These are phyloP conservation scores for Blennius ocellaris DNA, from an alignment of 2,113 vertebrate genomes.

Conservation along the genomic window DNA sequence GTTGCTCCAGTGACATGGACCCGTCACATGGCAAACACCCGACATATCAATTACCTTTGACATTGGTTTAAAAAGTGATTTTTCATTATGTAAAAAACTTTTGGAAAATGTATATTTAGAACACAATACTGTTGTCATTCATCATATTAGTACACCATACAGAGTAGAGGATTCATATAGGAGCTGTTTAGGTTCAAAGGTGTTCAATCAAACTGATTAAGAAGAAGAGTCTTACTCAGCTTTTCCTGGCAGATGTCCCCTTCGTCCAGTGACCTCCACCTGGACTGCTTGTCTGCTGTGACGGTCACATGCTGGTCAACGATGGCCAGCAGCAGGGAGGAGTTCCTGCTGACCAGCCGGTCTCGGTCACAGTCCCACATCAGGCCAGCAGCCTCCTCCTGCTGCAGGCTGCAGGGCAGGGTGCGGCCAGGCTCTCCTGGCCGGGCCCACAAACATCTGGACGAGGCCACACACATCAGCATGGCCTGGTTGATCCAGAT, in stretches of 20 bases:
- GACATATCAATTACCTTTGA: too few species aligned
- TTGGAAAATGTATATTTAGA: too few species aligned
- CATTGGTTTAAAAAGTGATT: too few species aligned
- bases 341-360: constrained; percentile 66
- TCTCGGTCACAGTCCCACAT: constrained; percentile 74
- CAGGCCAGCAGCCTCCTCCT: constrained; percentile 18
- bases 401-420: constrained; percentile 34
- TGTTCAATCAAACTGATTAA: too few species aligned
- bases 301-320: constrained; percentile 46
- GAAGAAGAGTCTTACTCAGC: too few species aligned
- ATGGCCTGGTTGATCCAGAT: constrained; percentile 62
- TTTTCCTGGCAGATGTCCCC: constrained; percentile 76
- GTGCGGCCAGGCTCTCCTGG: constrained; percentile 48
- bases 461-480: constrained; percentile 63
- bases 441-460: constrained; percentile 71
- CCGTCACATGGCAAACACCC: too few species aligned
- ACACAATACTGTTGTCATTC: too few species aligned
- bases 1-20: too few species aligned
- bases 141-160: too few species aligned
- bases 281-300: constrained; percentile 32
- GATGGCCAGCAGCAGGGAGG: constrained; percentile 55
- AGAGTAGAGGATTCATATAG: too few species aligned
- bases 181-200: too few species aligned
- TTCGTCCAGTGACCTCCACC: constrained; percentile 75
- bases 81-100: too few species aligned